These are phyloP conservation scores for Tetramorium parvispinum DNA, from an alignment of 1,140 invertebrate genomes.

Conservation along the genomic window DNA sequence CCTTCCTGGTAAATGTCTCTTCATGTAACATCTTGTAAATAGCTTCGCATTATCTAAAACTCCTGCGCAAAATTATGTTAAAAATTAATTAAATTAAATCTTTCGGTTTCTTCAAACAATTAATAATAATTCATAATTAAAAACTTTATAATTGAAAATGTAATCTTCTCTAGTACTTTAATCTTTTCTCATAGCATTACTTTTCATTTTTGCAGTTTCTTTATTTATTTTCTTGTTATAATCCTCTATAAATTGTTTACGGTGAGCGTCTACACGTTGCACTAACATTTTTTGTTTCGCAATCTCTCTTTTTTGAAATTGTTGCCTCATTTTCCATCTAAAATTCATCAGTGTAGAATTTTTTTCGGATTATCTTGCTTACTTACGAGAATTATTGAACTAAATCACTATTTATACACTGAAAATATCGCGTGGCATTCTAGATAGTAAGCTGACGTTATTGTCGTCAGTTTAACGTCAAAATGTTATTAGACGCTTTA, in stretches of 20 bases:
- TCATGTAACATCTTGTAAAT: constrained; percentile 66
- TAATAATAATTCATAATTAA: not conserved
- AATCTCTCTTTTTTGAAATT: constrained; percentile 73
- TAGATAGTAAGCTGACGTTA: too few species aligned
- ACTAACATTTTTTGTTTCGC: constrained; percentile 71
- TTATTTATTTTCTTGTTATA: constrained; percentile 75
- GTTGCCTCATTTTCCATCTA: constrained; percentile 76
- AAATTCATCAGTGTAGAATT: not conserved
- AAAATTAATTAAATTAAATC: not conserved
- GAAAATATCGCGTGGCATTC: not conserved
- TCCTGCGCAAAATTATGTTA: constrained; percentile 50
- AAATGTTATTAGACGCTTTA: too few species aligned
- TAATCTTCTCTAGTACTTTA: not conserved
- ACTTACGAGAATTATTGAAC: not conserved
- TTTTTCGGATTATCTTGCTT: not conserved
- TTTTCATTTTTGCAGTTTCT: constrained; percentile 69
- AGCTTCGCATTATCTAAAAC: constrained; percentile 62
- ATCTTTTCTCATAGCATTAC: constrained; percentile 61
- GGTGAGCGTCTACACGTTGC: constrained; percentile 52
- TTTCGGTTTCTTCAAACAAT: not conserved
- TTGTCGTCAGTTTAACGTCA: too few species aligned
- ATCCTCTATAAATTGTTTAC: constrained; percentile 73
- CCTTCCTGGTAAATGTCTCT: constrained; percentile 50
- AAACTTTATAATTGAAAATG: not conserved
- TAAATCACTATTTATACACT: not conserved